Evolutionary conservation across 2,113 vertebrate species (phyloP), one percentile per base, ranked within the genome.

Genomic region (Syngnathoides biaculeatus): DNA sequence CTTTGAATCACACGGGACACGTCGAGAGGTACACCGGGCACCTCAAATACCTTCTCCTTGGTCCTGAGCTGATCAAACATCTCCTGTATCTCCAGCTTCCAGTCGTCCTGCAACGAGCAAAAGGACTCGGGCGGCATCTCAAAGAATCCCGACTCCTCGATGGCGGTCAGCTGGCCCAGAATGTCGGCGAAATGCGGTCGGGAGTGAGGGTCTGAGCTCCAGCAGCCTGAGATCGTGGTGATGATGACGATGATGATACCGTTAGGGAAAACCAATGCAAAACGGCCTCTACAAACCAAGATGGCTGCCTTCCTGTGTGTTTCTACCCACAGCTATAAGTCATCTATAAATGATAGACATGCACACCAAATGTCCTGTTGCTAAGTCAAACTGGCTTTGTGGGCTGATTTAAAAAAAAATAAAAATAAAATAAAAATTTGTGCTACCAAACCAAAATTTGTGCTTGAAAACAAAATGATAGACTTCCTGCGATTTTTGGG

Each of bases 71-170:
- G 94, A 79, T 98, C 95, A 86, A 99, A 99, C 96, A 99, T 98
- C 80, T 98, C 96, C 87, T 99, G 95, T 77, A 99, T 96, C 84
- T 99, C 97, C 86, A 95, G 89, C 80, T 98, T 99, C 96, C 96
- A 98, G 92, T 98, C 95, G 68, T 99, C 95, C 90, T 99, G 96
- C 85, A 99, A 88, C 39, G 95, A 99, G 86, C 96, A 95, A 88
- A 99, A 99, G 17, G 96, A 98, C 83, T 97, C 95, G 43, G 92
- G 94, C 38, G 95, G 97, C 97, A 99, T 99, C 89, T 99, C 97
- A 83, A 99, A 98, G 82, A 98, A 98, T 62, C 95, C 96, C 0
- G 97, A 99, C 81, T 98, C 97, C 83, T 97, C 94, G 66, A 99
- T 98, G 75, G 94, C 91, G 0, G 94, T 97, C 67, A 99, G 93